A percentile compares a stretch with the other conserved stretches of the same genome.
phyloP scores from a whole-genome alignment of 35 echinoderm and acorn worm genomes.

The Anneissia japonica region DNA sequence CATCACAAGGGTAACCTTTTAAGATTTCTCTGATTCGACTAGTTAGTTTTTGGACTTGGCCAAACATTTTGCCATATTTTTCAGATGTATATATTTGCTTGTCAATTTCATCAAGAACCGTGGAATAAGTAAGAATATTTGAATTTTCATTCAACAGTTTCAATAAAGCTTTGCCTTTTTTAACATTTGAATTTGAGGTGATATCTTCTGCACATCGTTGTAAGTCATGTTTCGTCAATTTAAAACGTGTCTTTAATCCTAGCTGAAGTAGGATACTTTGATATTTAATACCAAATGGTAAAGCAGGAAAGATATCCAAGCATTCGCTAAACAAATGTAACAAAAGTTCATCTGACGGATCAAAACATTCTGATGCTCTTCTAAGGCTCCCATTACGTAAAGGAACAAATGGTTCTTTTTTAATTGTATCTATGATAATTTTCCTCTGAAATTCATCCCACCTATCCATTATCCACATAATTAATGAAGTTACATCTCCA shows the following conservation, averaged over 20 bases:
- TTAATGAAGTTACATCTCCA: background rate
- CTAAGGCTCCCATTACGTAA: background rate
- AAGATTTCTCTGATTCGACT: slow-evolving; percentile 62
- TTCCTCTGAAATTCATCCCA: background rate
- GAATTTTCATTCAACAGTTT: background rate
- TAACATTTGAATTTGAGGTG: background rate
- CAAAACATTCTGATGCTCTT: slow-evolving; percentile 17
- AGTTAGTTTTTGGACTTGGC: slow-evolving; percentile 75
- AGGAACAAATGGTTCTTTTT: background rate
- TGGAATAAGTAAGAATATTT: too few species aligned
- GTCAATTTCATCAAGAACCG: too few species aligned
- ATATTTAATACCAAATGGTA: background rate
- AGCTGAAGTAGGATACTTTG: background rate
- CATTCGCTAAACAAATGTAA: background rate
- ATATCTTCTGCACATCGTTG: background rate
- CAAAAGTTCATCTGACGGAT: background rate
- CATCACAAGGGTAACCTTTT: slow-evolving; percentile 56
- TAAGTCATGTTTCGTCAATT: background rate
- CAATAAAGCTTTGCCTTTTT: background rate
- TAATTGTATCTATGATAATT: background rate
- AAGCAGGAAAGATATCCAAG: background rate
- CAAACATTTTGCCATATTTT: slow-evolving; percentile 31
- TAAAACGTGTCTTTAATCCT: background rate
- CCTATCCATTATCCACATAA: background rate
- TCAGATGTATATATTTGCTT: too few species aligned